phyloP scores from a whole-genome alignment of 2,888 invertebrate genomes.

The Caenorhabditis doughertyi region DNA sequence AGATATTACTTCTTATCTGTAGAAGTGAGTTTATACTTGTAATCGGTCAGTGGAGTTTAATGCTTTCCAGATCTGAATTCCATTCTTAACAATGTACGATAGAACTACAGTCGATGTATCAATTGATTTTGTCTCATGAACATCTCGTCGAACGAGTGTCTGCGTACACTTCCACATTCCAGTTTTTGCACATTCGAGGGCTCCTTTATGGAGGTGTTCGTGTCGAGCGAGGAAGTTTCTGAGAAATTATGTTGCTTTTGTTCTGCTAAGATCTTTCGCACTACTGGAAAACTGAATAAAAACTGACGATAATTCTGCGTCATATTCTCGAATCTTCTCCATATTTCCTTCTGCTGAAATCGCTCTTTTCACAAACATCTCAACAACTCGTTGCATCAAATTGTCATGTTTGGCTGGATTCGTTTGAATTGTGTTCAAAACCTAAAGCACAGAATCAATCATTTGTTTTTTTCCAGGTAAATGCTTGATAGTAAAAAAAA shows the following conservation, averaged over 20 bases:
- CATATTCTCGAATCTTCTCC: conserved; percentile 55
- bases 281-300: background rate
- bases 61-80: conserved; percentile 58
- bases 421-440: conserved; percentile 56
- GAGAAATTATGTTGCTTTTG: conserved; percentile 2
- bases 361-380: conserved; percentile 62
- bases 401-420: conserved; percentile 61
- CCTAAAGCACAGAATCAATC: conserved; percentile 43
- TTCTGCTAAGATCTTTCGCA: too few relatives aligned
- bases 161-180: conserved; percentile 63
- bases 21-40: conserved; percentile 13
- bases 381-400: conserved; percentile 60
- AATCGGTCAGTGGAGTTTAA: conserved; percentile 40
- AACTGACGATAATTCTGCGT: conserved; percentile 59
- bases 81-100: conserved; percentile 55
- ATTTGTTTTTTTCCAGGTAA: conserved; percentile 21
- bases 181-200: conserved; percentile 53
- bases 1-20: background rate
- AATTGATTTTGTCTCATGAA: conserved; percentile 28
- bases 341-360: conserved; percentile 37
- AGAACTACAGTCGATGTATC: conserved; percentile 42
- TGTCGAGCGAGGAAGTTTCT: conserved; percentile 65
- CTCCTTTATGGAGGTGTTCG: conserved; percentile 55
- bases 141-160: conserved; percentile 39
- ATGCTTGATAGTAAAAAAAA: background rate